Percentiles rank a stretch among this genome's conserved stretches.
phyloP scores from a whole-genome alignment of 2,888 invertebrate species.

The Heliothis peltigera region DNA sequence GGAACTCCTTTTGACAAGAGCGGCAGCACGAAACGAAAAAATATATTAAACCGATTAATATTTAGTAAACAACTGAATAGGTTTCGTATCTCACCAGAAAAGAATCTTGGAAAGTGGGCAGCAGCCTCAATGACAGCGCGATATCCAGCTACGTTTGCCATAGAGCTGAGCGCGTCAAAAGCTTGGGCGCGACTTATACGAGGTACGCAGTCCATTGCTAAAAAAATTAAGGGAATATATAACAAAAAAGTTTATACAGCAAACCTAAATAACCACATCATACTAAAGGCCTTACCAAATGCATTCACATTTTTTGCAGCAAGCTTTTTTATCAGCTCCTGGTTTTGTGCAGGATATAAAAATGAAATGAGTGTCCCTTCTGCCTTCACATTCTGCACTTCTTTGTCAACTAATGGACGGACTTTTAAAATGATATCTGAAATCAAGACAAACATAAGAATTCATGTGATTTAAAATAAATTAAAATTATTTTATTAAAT shows the following conservation, averaged over 20 bases:
- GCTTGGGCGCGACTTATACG: constrained; percentile 96
- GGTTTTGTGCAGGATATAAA: constrained; percentile 95
- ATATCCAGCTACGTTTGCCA: constrained; percentile 97
- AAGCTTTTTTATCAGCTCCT: constrained; percentile 92
- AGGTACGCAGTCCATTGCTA: constrained; percentile 97
- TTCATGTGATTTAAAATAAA: neutral
- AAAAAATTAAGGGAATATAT: constrained; percentile 52
- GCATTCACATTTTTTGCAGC: constrained; percentile 93
- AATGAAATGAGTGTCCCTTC: constrained; percentile 94
- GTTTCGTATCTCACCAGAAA: constrained; percentile 91
- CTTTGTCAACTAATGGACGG: constrained; percentile 91
- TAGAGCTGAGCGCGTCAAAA: constrained; percentile 96
- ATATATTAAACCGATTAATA: too few relatives aligned
- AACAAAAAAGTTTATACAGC: neutral
- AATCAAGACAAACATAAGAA: constrained; percentile 65
- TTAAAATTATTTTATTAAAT: too few relatives aligned
- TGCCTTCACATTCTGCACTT: constrained; percentile 91
- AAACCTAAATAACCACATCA: neutral
- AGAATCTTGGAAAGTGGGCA: constrained; percentile 96
- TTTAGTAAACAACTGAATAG: too few relatives aligned
- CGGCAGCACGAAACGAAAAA: too few relatives aligned
- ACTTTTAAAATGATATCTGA: constrained; percentile 95
- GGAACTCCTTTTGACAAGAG: too few relatives aligned
- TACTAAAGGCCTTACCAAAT: constrained; percentile 91
- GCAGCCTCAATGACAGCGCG: constrained; percentile 97